Conservation (phyloP, 2,797 vertebrate species). For the Amniataba percoides region DNA sequence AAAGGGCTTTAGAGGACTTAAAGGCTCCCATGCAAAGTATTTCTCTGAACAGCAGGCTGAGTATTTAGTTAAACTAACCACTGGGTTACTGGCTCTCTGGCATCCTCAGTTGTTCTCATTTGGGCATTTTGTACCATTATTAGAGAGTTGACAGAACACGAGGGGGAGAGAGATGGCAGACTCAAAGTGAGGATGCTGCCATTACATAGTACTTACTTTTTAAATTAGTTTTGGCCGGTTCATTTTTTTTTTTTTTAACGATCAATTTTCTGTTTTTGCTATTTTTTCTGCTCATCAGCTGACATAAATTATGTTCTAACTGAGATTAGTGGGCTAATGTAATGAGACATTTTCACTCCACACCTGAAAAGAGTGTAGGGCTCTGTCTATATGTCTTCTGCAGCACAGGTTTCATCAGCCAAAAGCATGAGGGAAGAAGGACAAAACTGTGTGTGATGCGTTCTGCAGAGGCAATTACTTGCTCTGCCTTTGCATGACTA, state of each 20-base stretch:
- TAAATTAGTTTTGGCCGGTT: neutral
- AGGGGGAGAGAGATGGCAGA: neutral
- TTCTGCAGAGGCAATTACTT: neutral
- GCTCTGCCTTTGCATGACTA: neutral
- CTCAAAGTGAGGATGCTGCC: neutral
- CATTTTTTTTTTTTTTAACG: neutral
- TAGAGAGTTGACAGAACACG: neutral
- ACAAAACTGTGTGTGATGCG: neutral
- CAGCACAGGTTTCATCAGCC: neutral
- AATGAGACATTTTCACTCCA: neutral
- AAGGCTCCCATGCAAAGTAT: neutral
- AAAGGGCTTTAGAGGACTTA: constrained; percentile 16
- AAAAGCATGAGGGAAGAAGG: neutral
- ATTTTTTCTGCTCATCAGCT: neutral
- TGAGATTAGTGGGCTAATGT: neutral
- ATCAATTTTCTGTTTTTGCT: neutral
- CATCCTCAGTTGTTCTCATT: neutral
- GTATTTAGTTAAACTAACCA: neutral
- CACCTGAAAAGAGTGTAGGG: neutral
- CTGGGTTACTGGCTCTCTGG: neutral
- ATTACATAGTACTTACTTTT: neutral
- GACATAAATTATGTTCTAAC: neutral
- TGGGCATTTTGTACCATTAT: constrained; percentile 1
- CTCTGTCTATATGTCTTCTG: neutral
- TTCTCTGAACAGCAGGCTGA: constrained; percentile 4